Base-by-base conservation (phyloP, 64 coral and sea anemone species). In the Orbicella faveolata region DNA sequence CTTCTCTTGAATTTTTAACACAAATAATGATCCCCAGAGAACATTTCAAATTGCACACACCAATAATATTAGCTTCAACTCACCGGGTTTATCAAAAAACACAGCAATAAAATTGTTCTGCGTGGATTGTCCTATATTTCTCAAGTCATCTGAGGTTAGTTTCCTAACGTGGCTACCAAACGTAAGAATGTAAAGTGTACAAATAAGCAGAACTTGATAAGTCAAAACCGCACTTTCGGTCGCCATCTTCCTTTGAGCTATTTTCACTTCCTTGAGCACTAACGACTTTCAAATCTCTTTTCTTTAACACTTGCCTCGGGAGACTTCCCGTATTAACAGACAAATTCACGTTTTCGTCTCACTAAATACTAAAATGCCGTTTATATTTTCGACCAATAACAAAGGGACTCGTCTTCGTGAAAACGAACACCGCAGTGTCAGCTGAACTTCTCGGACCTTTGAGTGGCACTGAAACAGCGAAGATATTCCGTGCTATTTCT, bases 61-160 rank as follows among this genome's bases (percentile, higher is more conserved):
- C 14, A 34, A 75, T 14, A 75, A 34, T 75, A 75, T 36, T 14
- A 75, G 34, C 73, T 34, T 52, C 0, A 6, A 52, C 62, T 48
- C 77, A 91, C 89, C 80, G 83, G 52, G 37, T 81, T 84, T 64
- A 41, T 91, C 89, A 16, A 85, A 91, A 51, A 84, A 77, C 2
- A 91, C 89, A 18, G 70, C 89, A 51, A 91, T 39, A 75, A 84
- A 91, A 77, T 82, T 23, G 5, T 85, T 69, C 4, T n/a, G 54
- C 13, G 66, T 72, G 12, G 36, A 48, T 85, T 70, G 18, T 52
- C 82, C 82, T 26, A 85, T 70, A 72, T 73, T 52, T 21, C 39
- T 85, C 7, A 85, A 21, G 44, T 85, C 82, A 11, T 52, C 64
- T 44, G 64, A 26, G 65, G 36, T 72, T 52, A 85, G 33, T 10